Evolutionary conservation across 2,888 invertebrate genomes (phyloP).

Genomic region (Boloria selene): DNA sequence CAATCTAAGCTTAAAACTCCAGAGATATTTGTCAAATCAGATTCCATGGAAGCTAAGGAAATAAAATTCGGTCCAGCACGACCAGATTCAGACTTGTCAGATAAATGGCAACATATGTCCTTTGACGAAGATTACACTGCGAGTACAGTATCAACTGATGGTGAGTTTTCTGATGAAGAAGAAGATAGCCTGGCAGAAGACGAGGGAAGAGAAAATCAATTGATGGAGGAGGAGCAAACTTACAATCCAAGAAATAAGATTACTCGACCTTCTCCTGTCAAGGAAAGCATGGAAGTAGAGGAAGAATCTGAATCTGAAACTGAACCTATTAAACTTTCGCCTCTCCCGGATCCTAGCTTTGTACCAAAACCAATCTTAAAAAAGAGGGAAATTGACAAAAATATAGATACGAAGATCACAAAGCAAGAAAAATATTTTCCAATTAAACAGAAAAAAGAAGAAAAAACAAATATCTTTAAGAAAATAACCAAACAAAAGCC

Average conservation of each 20-base stretch:
- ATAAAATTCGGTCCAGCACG: slow-evolving; percentile 40
- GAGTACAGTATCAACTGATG: slow-evolving; percentile 83
- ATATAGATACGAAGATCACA: slow-evolving; percentile 41
- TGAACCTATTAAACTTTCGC: slow-evolving; percentile 82
- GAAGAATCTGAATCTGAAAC: slow-evolving; percentile 83
- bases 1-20: slow-evolving; percentile 47
- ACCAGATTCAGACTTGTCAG: slow-evolving; percentile 58
- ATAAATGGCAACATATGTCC: slow-evolving; percentile 75
- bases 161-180: slow-evolving; percentile 66
- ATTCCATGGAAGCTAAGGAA: slow-evolving; percentile 60
- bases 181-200: slow-evolving; percentile 66
- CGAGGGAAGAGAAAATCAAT: slow-evolving; percentile 55
- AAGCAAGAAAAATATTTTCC: slow-evolving; percentile 37
- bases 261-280: slow-evolving; percentile 52
- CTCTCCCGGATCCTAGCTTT: slow-evolving; percentile 87
- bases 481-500: slow-evolving; percentile 71
- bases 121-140: slow-evolving; percentile 85
- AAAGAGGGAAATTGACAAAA: slow-evolving; percentile 67
- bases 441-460: slow-evolving; percentile 61
- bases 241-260: slow-evolving; percentile 85
- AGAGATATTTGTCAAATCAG: slow-evolving; percentile 63
- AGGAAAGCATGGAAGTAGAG: slow-evolving; percentile 65
- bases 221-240: slow-evolving; percentile 83
- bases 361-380: slow-evolving; percentile 91
- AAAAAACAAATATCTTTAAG: slow-evolving; percentile 66